Evolutionary conservation across 64 coral and sea anemone genomes (phyloP), one percentile per base, ranked within the genome.

Genomic region (Stichodactyla mertensii): DNA sequence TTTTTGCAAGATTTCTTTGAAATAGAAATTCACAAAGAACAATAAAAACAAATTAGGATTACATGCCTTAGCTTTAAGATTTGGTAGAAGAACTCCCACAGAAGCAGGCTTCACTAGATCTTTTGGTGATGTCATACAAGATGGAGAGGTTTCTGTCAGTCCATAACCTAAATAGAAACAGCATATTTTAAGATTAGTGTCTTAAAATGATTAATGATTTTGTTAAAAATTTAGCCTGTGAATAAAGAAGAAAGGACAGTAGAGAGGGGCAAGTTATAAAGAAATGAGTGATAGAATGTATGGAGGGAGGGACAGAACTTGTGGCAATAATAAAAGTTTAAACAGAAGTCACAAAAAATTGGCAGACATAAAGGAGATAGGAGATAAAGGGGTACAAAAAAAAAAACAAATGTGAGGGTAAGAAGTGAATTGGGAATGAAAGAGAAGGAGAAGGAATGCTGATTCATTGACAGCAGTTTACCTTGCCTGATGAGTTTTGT

Each of bases 1-100:
- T 28, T 28, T 71, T 2, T 4, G 28, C 23, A 71, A 26, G 2
- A 24, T 28, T 66, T 66, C 22, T 66, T 5, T 16, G 18, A 4
- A 61, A 61, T 15, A 61, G 18, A 69, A 31, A 31, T 31, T 1
- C 28, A 31, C 28, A 31, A 31, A 31, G 28, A 31, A 31, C 28
- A 31, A 31, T 20, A 70, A 70, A 24, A 22, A 8, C 8, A 22
- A 74, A 12, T n/a, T 74, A 66, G 18, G 14, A 18, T 16, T 6
- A 31, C 64, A 77, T 85, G 88, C 91, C 87, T 93, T 93, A 11
- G 69, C 55, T 81, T 93, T 83, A 70, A 84, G 36, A n/a, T 86
- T 82, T 52, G 87, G 55, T 20, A 93, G 8, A 26, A 86, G 57
- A 1, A 88, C 52, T 6, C 91, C 91, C 86, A 78, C 82, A 54